These are phyloP conservation scores for Entelurus aequoreus DNA, from an alignment of 2,113 vertebrate genomes.

Conservation along the genomic window DNA sequence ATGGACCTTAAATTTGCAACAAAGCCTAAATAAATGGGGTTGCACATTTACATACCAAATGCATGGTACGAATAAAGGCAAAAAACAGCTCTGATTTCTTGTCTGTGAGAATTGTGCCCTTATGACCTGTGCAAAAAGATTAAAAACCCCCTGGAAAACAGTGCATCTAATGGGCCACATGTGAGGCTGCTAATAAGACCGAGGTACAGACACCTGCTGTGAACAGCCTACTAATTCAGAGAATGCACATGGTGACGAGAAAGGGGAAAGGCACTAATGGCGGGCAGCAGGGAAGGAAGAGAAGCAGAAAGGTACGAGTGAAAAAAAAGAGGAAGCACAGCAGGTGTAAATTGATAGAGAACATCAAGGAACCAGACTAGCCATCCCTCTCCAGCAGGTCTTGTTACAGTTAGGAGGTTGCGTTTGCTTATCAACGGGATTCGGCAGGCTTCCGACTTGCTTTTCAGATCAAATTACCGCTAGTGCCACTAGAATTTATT, in stretches of 20 bases:
- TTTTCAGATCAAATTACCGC: slow-evolving; percentile 59
- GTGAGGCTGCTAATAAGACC: slow-evolving; percentile 61
- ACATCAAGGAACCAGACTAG: slow-evolving; percentile 16
- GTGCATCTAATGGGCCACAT: slow-evolving; percentile 59
- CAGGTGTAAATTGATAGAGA: slow-evolving; percentile 14
- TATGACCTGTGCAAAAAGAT: slow-evolving; percentile 61
- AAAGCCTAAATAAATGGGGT: slow-evolving; percentile 44
- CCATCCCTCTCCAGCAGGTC: slow-evolving; percentile 36
- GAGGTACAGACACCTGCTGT: slow-evolving; percentile 52
- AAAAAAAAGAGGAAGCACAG: slow-evolving; percentile 14
- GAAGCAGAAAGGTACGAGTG: slow-evolving; percentile 6
- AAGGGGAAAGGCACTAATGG: slow-evolving; percentile 8
- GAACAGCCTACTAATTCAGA: slow-evolving; percentile 46
- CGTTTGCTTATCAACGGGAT: slow-evolving; percentile 62
- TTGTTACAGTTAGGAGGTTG: slow-evolving; percentile 43
- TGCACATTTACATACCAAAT: slow-evolving; percentile 34
- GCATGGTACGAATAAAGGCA: slow-evolving; percentile 29
- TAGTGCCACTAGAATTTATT: slow-evolving; percentile 56
- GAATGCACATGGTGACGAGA: slow-evolving; percentile 22
- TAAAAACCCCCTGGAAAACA: slow-evolving; percentile 52
- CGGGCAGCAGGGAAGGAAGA: slow-evolving; percentile 4
- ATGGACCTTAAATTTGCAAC: slow-evolving; percentile 23
- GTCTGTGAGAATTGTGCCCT: slow-evolving; percentile 25
- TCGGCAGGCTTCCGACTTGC: slow-evolving; percentile 32
- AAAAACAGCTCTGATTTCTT: slow-evolving; percentile 11